Conservation (phyloP, 2,888 invertebrate genomes). For the Mycogona germanica region DNA sequence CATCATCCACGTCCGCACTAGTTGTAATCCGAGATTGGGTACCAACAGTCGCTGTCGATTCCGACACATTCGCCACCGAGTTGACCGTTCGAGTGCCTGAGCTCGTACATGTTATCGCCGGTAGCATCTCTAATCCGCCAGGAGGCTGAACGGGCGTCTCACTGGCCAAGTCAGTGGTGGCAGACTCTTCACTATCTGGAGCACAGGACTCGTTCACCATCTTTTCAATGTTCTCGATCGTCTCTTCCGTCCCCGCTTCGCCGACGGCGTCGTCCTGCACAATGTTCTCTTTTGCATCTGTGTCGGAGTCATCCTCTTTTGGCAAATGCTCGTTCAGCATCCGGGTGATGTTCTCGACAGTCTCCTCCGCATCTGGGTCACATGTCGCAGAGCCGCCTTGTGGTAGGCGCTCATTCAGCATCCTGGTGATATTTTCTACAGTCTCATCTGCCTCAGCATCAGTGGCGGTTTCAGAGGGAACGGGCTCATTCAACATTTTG, state of each 20-base stretch:
- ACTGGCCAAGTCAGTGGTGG: not conserved
- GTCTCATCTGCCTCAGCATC: not conserved
- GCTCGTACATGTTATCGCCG: not conserved
- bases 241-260: conserved; percentile 7
- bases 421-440: too few species aligned
- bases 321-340: not conserved
- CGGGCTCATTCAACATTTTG: too few species aligned
- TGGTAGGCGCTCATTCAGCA: too few species aligned
- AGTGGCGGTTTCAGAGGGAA: too few species aligned
- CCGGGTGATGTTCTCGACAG: too few species aligned
- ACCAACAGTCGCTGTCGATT: too few species aligned
- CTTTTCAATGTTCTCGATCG: conserved; percentile 10
- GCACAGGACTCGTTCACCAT: conserved; percentile 4
- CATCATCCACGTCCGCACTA: conserved; percentile 11
- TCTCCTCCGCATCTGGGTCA: too few species aligned
- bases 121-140: too few species aligned
- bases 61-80: too few species aligned
- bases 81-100: too few species aligned
- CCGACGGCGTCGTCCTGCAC: not conserved
- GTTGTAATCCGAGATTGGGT: too few species aligned
- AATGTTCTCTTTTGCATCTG: not conserved
- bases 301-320: not conserved
- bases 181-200: not conserved
- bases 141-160: too few species aligned
- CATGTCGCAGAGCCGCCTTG: not conserved